phyloP scores from a whole-genome alignment of 2,797 vertebrate genomes.

The Gambelia wislizenii region DNA sequence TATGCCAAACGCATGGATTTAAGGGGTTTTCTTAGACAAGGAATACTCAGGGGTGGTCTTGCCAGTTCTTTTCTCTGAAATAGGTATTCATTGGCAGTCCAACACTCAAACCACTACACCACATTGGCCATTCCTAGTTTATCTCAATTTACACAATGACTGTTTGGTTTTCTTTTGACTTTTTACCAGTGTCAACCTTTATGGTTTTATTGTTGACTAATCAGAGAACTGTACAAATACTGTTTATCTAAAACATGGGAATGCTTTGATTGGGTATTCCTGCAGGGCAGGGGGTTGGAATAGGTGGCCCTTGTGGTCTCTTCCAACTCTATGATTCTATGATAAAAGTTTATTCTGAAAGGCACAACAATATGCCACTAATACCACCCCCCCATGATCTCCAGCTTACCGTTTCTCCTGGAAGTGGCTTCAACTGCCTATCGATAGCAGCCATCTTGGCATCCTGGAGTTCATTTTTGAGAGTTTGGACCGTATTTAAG shows the following conservation, averaged over 20 bases:
- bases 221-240: background rate
- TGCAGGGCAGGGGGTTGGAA: too few species aligned
- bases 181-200: background rate
- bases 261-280: too few species aligned
- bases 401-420: slow-evolving; percentile 91
- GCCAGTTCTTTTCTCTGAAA: too few species aligned
- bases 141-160: background rate
- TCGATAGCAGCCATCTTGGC: slow-evolving; percentile 96
- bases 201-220: background rate
- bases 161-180: background rate
- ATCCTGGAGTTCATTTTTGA: slow-evolving; percentile 95
- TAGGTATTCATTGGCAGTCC: too few species aligned
- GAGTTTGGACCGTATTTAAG: slow-evolving; percentile 91
- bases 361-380: too few species aligned
- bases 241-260: background rate
- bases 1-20: too few species aligned
- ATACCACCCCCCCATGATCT: background rate
- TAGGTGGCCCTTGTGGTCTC: too few species aligned
- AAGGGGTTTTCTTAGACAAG: too few species aligned
- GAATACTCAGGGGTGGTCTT: too few species aligned
- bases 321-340: too few species aligned
- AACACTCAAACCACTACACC: too few species aligned
- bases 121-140: background rate
- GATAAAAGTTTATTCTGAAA: too few species aligned
- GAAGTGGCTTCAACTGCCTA: slow-evolving; percentile 93